Base-by-base conservation (phyloP, 2,797 vertebrate species). In the Leptodactylus fallax region DNA sequence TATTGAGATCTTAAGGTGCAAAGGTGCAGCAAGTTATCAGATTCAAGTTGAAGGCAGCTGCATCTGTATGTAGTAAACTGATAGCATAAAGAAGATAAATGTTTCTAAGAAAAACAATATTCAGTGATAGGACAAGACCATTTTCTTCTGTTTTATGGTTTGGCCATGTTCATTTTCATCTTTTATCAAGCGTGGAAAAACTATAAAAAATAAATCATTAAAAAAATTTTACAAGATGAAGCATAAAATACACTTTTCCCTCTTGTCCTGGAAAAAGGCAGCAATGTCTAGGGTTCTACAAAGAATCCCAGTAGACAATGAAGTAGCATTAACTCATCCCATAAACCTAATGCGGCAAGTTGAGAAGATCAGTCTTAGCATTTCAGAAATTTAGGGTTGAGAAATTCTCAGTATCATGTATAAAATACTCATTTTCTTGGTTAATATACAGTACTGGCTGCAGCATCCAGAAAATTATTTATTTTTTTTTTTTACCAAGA, bases 301-400 rank as follows among this genome's bases (percentile, higher is more conserved):
- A 53, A 72, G 36, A 12, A 49, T 53, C 7, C 49, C 17, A 25
- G 7, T 25, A 82, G 67, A 82, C 58, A 82, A 58, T 51, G 36
- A 47, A 77, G 71, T 4, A 83, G 72, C 71, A 67, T 78, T 82
- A 67, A 87, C 80, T 67, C 60, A 55, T 25, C 65, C 77, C 80
- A 61, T 87, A 83, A 83, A 83, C 82, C 60, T 49, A 65, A 83
- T 51, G 19, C 56, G 65, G 69, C 79, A 87, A 82, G 36, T n/a
- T 65, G 79, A 76, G 55, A 45, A 87, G 71, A 87, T 87, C 58
- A 67, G 67, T 79, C 71, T 79, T 17, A 69, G 49, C 12, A 53
- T 83, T 87, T 67, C 87, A 83, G 53, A 79, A 83, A 58, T 79
- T 67, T 60, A 83, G 79, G 83, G 81, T 56, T 56, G 61, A 87